phyloP scores from a whole-genome alignment of 2,113 vertebrate species.

The Otocyon megalotis region DNA sequence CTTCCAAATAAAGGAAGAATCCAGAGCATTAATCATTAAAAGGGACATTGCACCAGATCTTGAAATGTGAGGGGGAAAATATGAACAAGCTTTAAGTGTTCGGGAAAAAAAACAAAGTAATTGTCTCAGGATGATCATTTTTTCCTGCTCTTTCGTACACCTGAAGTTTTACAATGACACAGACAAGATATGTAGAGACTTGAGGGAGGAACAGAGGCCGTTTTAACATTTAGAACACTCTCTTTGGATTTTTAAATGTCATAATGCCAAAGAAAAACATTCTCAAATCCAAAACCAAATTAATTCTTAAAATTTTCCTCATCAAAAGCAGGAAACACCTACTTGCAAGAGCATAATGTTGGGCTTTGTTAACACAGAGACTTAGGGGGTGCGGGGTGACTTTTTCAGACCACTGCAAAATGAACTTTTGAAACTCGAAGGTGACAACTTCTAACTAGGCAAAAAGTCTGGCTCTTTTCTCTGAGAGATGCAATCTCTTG shows the following conservation, averaged over 20 bases:
- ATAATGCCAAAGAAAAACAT: slow-evolving; percentile 32
- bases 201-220: neutral
- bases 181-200: neutral
- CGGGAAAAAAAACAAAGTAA: neutral
- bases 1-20: neutral
- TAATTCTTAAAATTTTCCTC: slow-evolving; percentile 36
- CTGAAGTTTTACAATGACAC: neutral
- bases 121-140: neutral
- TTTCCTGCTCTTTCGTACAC: neutral
- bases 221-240: slow-evolving; percentile 3
- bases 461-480: neutral
- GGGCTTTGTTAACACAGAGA: slow-evolving; percentile 39
- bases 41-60: neutral
- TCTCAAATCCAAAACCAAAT: slow-evolving; percentile 35
- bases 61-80: neutral
- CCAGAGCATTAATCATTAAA: slow-evolving; percentile 6
- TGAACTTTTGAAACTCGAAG: slow-evolving; percentile 31
- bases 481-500: neutral
- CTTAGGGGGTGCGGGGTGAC: neutral
- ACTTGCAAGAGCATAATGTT: neutral
- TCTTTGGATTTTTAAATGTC: slow-evolving; percentile 51
- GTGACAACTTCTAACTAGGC: neutral
- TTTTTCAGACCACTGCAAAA: slow-evolving; percentile 30
- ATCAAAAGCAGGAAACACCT: neutral
- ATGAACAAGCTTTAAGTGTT: neutral